phyloP scores from a whole-genome alignment of 1,140 invertebrate species.

The Psix sp. region DNA sequence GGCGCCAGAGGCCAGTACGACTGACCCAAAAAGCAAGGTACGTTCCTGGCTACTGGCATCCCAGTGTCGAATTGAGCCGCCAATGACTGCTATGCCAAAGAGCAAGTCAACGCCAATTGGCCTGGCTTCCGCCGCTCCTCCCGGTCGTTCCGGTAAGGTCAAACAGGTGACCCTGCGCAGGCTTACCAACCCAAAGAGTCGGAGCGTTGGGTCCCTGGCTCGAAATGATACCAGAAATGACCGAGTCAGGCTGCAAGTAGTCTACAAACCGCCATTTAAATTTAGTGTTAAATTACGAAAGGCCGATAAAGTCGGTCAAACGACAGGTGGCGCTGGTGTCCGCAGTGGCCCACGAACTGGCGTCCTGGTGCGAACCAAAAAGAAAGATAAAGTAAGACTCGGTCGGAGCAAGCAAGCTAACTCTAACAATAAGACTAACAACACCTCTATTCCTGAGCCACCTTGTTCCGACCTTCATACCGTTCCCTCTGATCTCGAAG shows the following conservation, averaged over 20 bases:
- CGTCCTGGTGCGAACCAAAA: conserved; percentile 75
- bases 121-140: conserved; percentile 72
- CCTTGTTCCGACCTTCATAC: conserved; percentile 80
- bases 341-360: conserved; percentile 71
- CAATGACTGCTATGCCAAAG: conserved; percentile 75
- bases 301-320: conserved; percentile 77
- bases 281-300: conserved; percentile 88
- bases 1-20: conserved; percentile 61
- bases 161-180: conserved; percentile 62
- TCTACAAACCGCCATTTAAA: conserved; percentile 90
- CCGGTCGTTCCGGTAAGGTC: conserved; percentile 30
- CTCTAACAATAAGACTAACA: conserved; percentile 55
- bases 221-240: conserved; percentile 76
- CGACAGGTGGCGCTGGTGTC: conserved; percentile 36
- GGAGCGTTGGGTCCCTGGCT: conserved; percentile 60
- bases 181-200: conserved; percentile 62
- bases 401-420: conserved; percentile 62
- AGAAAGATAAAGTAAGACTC: conserved; percentile 68
- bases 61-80: conserved; percentile 72
- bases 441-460: conserved; percentile 64
- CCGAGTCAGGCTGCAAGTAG: conserved; percentile 86
- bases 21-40: conserved; percentile 88
- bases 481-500: conserved; percentile 81
- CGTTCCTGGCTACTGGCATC: conserved; percentile 89
- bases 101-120: conserved; percentile 85